These are phyloP conservation scores for Scolopax rusticola DNA, from an alignment of 2,797 vertebrate species.

Conservation along the genomic window DNA sequence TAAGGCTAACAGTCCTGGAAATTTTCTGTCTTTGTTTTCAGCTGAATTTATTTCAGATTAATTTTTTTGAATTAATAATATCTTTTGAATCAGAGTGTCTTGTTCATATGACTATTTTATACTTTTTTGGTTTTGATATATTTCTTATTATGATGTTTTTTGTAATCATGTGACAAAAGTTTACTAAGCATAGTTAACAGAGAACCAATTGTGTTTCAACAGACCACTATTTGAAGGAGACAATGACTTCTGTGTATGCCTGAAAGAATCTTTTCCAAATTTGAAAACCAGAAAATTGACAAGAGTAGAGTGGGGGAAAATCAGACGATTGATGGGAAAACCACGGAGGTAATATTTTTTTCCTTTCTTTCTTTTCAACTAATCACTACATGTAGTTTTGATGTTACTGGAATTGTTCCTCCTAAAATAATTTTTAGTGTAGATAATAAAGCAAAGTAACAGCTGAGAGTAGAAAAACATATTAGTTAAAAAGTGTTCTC, in stretches of 20 bases:
- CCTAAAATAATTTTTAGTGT: neutral
- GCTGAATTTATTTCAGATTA: neutral
- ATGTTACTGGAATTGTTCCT: neutral
- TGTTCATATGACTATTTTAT: neutral
- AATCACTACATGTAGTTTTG: neutral
- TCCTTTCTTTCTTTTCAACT: neutral
- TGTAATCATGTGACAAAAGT: neutral
- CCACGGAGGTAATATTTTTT: constrained; percentile 89
- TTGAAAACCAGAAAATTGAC: constrained; percentile 97
- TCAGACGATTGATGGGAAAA: constrained; percentile 97
- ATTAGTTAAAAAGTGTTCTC: neutral
- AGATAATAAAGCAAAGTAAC: neutral
- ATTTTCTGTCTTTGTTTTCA: neutral
- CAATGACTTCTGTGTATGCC: constrained; percentile 98
- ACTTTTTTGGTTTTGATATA: neutral
- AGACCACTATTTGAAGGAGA: constrained; percentile 99
- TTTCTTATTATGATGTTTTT: neutral
- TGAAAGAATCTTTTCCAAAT: constrained; percentile 98
- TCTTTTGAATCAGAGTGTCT: neutral
- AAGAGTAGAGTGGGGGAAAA: constrained; percentile 97
- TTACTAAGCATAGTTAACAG: constrained; percentile 13
- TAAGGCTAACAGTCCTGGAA: neutral
- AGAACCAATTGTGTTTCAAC: constrained; percentile 67
- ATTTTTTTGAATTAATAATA: neutral
- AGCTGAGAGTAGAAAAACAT: neutral